Conservation (phyloP, 2,797 vertebrate species). For the Fistularia commersonii region DNA sequence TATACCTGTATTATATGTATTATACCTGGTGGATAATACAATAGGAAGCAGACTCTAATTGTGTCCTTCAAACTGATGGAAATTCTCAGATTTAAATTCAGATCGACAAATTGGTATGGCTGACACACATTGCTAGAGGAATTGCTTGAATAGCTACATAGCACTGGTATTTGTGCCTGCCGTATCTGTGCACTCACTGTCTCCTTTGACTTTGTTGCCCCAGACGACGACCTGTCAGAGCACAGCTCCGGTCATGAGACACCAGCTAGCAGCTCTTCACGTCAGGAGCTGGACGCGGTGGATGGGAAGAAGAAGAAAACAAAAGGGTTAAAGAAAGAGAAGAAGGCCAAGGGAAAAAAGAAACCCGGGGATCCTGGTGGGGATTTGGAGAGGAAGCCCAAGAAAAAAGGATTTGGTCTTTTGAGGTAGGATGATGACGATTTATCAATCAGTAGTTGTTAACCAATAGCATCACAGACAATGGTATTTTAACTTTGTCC, state of each 20-base stretch:
- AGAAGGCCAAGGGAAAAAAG: conserved; percentile 78
- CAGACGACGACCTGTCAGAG: conserved; percentile 84
- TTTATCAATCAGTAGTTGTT: no score
- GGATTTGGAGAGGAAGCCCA: conserved; percentile 85
- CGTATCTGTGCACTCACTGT: background rate
- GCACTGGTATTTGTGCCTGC: background rate
- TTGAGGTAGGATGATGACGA: conserved; percentile 78
- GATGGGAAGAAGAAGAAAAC: conserved; percentile 66
- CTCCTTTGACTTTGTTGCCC: background rate
- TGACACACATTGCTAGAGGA: no score
- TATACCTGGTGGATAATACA: no score
- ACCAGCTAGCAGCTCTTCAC: conserved; percentile 75
- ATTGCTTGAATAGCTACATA: no score
- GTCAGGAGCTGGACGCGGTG: conserved; percentile 69
- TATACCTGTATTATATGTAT: no score
- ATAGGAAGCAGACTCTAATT: no score
- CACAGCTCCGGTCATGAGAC: conserved; percentile 86
- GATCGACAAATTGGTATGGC: no score
- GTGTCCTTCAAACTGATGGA: no score
- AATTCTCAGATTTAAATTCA: no score
- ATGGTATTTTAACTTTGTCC: no score
- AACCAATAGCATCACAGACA: no score
- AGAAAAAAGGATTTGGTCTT: conserved; percentile 88
- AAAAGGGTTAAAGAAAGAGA: conserved; percentile 64
- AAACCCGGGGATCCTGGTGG: conserved; percentile 81